phyloP scores from a whole-genome alignment of 2,797 vertebrate species.

The Dryobates pubescens region DNA sequence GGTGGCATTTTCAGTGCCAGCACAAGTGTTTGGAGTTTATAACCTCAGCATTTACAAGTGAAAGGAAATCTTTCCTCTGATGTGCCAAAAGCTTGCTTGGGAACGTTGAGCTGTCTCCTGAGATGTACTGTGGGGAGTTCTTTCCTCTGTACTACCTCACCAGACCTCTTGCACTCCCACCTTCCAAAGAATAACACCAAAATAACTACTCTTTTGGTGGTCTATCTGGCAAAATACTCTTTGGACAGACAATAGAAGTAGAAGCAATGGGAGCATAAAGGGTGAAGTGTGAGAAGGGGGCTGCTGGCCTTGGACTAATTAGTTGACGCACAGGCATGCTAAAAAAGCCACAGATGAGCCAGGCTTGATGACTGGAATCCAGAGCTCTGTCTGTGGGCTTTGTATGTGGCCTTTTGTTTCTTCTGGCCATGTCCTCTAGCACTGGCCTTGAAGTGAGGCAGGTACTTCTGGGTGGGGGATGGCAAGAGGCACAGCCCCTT shows the following conservation, averaged over 20 bases:
- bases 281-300: neutral
- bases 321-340: neutral
- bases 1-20: neutral
- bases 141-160: neutral
- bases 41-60: neutral
- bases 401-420: conserved; percentile 25
- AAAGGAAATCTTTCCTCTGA: neutral
- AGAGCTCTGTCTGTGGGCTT: conserved; percentile 19
- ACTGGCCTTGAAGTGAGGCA: neutral
- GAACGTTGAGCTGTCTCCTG: neutral
- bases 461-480: neutral
- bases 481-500: neutral
- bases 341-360: conserved; percentile 51
- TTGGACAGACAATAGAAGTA: neutral
- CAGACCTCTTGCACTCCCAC: neutral
- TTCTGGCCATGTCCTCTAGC: neutral
- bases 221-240: neutral
- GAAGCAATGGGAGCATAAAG: conserved; percentile 5
- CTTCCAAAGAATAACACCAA: neutral
- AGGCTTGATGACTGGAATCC: neutral
- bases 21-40: neutral
- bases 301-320: conserved; percentile 50
- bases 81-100: neutral
- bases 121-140: neutral
- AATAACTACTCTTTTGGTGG: neutral